Evolutionary conservation across 1,140 invertebrate species (phyloP).

Genomic region (Neomicropteryx cornuta): DNA sequence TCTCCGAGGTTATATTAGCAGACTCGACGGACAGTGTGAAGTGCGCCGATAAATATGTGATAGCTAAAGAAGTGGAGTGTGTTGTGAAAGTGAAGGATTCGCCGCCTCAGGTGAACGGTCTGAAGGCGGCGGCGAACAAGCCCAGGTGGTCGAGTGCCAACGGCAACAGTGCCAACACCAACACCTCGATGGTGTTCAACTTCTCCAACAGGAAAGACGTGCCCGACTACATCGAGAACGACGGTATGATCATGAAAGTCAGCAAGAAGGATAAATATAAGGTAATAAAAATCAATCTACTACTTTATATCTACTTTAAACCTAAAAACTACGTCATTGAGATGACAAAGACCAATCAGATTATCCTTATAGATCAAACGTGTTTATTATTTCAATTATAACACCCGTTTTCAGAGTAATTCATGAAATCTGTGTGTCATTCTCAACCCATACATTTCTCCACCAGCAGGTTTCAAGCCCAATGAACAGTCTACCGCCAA

Average conservation of each 20-base stretch:
- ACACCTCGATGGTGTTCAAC: conserved; percentile 76
- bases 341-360: no score
- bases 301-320: no score
- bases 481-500: no score
- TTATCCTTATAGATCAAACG: no score
- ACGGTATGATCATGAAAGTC: conserved; percentile 60
- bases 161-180: conserved; percentile 20
- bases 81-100: conserved; percentile 16
- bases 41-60: conserved; percentile 15
- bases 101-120: conserved; percentile 13
- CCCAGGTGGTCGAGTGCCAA: conserved; percentile 15
- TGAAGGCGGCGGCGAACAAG: conserved; percentile 14
- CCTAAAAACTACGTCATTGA: no score
- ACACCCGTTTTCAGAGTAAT: no score
- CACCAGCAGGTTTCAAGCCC: no score
- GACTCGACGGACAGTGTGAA: conserved; percentile 17
- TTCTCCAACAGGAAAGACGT: conserved; percentile 74
- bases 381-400: no score
- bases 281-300: conserved; percentile 47
- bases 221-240: conserved; percentile 84
- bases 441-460: no score
- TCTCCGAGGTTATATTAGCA: conserved; percentile 30
- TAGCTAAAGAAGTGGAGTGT: conserved; percentile 23
- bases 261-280: conserved; percentile 55
- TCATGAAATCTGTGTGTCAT: no score